Evolutionary conservation across 1,140 invertebrate genomes (phyloP).

Genomic region (Pogonomyrmex barbatus): DNA sequence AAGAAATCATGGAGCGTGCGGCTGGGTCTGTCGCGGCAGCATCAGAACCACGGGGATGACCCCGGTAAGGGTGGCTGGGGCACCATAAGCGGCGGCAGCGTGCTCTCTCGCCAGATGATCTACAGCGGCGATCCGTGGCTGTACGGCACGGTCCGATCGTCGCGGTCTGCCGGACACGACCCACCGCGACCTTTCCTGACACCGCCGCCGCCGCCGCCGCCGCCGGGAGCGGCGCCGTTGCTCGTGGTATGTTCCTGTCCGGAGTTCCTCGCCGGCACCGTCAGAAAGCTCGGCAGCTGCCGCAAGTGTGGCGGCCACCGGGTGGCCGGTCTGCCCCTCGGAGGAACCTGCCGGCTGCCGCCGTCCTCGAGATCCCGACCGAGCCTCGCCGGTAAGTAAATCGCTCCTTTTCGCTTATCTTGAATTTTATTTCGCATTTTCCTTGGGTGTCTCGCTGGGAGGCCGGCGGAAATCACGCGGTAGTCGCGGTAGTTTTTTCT

Average conservation of each 20-base stretch:
- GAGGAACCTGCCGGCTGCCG: constrained; percentile 87
- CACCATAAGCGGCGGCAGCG: constrained; percentile 86
- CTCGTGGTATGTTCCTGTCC: constrained; percentile 92
- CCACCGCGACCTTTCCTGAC: constrained; percentile 71
- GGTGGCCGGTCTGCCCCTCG: constrained; percentile 87
- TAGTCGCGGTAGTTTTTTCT: background rate
- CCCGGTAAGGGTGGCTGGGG: constrained; percentile 86
- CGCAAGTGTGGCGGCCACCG: constrained; percentile 93
- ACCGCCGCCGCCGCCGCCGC: constrained; percentile 73
- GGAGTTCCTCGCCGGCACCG: constrained; percentile 91
- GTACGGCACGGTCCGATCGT: constrained; percentile 90
- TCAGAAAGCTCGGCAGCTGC: constrained; percentile 90
- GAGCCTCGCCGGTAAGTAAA: constrained; percentile 82
- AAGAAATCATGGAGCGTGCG: constrained; percentile 85
- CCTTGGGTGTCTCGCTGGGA: background rate
- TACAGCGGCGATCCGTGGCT: constrained; percentile 92
- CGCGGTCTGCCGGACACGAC: constrained; percentile 81
- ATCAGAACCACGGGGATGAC: constrained; percentile 80
- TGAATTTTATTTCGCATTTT: background rate
- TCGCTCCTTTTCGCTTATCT: background rate
- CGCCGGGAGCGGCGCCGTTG: constrained; percentile 86
- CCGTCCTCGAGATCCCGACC: constrained; percentile 84
- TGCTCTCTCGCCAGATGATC: constrained; percentile 92
- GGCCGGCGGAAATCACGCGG: background rate
- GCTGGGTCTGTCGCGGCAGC: constrained; percentile 82